Evolutionary conservation across 2,888 invertebrate species (phyloP).

Genomic region (Drosophila engyochracea): DNA sequence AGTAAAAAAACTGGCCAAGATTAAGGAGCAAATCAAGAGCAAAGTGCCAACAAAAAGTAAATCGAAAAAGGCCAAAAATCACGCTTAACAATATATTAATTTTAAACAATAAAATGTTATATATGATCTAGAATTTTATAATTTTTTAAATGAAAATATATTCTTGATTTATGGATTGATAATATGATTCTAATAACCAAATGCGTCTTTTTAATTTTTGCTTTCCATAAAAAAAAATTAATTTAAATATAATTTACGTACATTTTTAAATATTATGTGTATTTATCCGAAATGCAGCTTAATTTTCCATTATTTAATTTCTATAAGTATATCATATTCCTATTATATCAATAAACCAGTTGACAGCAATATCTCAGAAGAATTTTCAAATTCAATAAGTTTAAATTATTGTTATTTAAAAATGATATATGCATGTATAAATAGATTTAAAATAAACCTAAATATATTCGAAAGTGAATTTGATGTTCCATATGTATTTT

Average conservation of each 20-base stretch:
- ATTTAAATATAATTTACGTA: neutral
- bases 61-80: slow-evolving; percentile 22
- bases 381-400: neutral
- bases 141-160: neutral
- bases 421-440: neutral
- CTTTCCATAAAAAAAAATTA: neutral
- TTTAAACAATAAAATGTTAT: slow-evolving; percentile 1
- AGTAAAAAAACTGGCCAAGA: slow-evolving; percentile 35
- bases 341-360: neutral
- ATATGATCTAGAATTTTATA: slow-evolving; percentile 4
- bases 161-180: neutral
- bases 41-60: slow-evolving; percentile 20
- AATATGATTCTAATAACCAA: neutral
- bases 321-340: neutral
- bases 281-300: neutral
- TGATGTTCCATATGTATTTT: neutral
- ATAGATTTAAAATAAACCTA: neutral
- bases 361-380: neutral
- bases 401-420: neutral
- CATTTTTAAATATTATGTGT: neutral
- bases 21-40: slow-evolving; percentile 32
- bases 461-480: neutral
- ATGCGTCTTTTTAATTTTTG: neutral
- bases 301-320: neutral
- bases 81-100: neutral